These are phyloP conservation scores for Brachionus angularis DNA, from an alignment of 1,140 invertebrate genomes.

Conservation along the genomic window DNA sequence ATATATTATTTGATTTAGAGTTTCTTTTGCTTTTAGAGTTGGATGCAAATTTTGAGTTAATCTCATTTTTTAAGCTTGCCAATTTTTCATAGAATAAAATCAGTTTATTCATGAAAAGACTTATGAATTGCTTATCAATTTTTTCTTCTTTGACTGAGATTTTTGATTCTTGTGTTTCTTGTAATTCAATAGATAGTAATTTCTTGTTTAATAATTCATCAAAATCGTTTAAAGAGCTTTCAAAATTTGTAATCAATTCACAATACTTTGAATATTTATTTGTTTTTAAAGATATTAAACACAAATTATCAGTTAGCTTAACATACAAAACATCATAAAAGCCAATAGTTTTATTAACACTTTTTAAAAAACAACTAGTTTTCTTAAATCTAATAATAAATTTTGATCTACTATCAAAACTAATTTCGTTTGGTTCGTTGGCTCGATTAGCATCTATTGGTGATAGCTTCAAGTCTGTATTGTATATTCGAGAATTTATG, in stretches of 20 bases:
- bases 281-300: constrained; percentile 11
- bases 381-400: neutral
- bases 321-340: constrained; percentile 37
- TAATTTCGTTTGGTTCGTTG: neutral
- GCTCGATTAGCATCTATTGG: too few relatives aligned
- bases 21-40: too few relatives aligned
- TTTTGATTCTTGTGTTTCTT: too few relatives aligned
- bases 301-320: neutral
- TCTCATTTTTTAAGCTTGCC: constrained; percentile 21
- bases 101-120: constrained; percentile 32
- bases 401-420: neutral
- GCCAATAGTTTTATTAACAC: constrained; percentile 1
- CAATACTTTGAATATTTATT: neutral
- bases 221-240: constrained; percentile 15
- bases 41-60: too few relatives aligned
- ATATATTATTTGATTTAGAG: neutral
- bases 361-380: neutral
- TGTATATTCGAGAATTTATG: too few relatives aligned
- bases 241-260: constrained; percentile 29
- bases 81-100: constrained; percentile 17
- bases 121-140: constrained; percentile 19
- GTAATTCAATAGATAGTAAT: too few relatives aligned
- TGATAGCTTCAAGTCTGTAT: too few relatives aligned
- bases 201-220: neutral
- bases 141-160: neutral